Conservation (phyloP, 2,113 vertebrate genomes). For the Gallinago paraguaiae region DNA sequence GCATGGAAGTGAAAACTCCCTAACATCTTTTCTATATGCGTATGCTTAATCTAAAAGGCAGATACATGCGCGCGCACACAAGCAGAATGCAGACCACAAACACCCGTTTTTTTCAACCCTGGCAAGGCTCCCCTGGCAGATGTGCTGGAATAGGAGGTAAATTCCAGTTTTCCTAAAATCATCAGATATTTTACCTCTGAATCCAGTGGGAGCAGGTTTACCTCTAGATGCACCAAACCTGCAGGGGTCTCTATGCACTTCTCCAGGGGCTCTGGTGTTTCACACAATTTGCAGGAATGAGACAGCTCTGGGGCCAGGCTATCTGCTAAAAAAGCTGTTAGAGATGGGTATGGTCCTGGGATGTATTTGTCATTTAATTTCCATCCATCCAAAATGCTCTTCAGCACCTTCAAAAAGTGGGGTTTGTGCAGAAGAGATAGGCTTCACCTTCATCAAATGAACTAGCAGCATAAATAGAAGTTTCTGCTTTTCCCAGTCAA, state of each 20-base stretch:
- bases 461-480: neutral
- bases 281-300: neutral
- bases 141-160: neutral
- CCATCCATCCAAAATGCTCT: neutral
- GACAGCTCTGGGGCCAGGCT: neutral
- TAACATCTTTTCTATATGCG: neutral
- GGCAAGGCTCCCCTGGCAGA: neutral
- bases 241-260: neutral
- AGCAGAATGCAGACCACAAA: neutral
- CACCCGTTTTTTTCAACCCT: neutral
- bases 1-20: neutral
- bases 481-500: neutral
- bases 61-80: rapidly evolving
- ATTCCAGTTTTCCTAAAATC: neutral
- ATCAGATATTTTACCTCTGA: neutral
- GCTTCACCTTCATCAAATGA: neutral
- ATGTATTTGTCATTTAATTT: neutral
- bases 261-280: neutral
- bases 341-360: neutral
- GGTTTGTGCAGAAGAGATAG: neutral
- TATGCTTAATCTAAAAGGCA: neutral
- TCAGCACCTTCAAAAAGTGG: neutral
- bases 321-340: neutral
- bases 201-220: neutral
- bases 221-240: neutral